Evolutionary conservation across 1,140 invertebrate genomes (phyloP), one percentile per base, ranked within the genome.

Genomic region (Drosophila trapezifrons): DNA sequence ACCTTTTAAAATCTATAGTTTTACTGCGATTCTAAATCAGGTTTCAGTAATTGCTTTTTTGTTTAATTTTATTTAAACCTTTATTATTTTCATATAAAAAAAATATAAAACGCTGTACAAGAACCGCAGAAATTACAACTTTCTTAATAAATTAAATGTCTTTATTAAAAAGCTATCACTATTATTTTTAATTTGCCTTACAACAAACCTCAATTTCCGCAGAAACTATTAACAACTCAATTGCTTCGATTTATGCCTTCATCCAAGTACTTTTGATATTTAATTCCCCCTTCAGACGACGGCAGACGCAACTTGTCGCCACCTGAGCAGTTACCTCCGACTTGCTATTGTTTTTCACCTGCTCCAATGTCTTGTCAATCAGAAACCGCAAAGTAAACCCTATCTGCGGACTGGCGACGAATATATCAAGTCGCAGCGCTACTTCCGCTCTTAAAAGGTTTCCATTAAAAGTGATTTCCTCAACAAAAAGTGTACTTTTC

Each of bases 381-480:
- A n/a, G 57, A 78, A 81, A 86, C 82, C 82, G 74, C 82, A 86
- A 47, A 51, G 42, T 25, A 49, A 65, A 49, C 58, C 35, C 32
- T 45, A 47, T 15, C 46, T 40, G 52, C 20, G 32, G 40, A 56
- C 46, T n/a, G 43, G 18, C 35, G 43, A 37, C 17, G 37, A n/a
- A 13, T 37, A 49, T 71, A 72, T 83, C 71, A 35, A 35, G 67
- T 83, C 20, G 18, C 69, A 22, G 17, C 29, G 25, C 29, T 46
- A 52, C 77, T 83, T 83, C 80, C 80, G 80, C 72, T 59, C 32
- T 72, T 65, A 25, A 18, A 37, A 17, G 80, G 80, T 58, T 83
- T 83, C 80, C 29, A 56, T 57, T 25, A 32, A 25, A 45, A 47
- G 59, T 38, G 51, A 10, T 43, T 71, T 59, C 29, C 54, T 18